Base-by-base conservation (phyloP, 1,140 invertebrate species). In the Drosophila micromelanica region DNA sequence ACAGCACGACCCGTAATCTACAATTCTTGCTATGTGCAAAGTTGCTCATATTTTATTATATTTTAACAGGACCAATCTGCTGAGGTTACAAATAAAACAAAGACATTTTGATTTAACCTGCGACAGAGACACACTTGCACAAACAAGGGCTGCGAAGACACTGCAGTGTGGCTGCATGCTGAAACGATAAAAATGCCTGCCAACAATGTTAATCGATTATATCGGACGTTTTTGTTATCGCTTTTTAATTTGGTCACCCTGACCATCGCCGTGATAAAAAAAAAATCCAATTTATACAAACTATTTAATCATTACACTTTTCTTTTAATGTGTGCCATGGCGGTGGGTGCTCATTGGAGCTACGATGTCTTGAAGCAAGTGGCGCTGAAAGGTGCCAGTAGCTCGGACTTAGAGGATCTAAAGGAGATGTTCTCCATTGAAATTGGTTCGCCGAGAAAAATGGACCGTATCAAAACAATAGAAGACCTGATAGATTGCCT, bases 341-440 rank as follows among this genome's bases (percentile, higher is more conserved):
- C 59, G 57, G 23, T 46, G 3, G 45, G 13, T 4, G 5, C n/a
- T 1, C 48, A 78, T 17, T 87, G 67, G 76, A 20, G 67, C 37
- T 90, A 90, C 56, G 90, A 91, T 38, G 40, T 78, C 17, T 45
- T 91, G 0, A 91, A 91, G 38, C 45, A 73, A 27, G 57, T 91
- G 23, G 76, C 59, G 5, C 4, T 15, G 0, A 51, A 76, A 43
- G 73, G 60, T 5, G 46, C 35, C 17, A 32, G 9, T 5, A 40
- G 42, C 0, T 3, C 1, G 9, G 71, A 85, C 17, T n/a, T 92
- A 5, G 57, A 76, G 0, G 43, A 81, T 0, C 3, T 92, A 0
- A 92, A 92, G 20, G 9, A 38, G 0, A 6, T 68, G 3, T 75
- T 89, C 35, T 17, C 23, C 11, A 1, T 4, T 1, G 81, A 91